Base-by-base conservation (phyloP, 2,888 invertebrate species). In the Drosophila kuntzei region DNA sequence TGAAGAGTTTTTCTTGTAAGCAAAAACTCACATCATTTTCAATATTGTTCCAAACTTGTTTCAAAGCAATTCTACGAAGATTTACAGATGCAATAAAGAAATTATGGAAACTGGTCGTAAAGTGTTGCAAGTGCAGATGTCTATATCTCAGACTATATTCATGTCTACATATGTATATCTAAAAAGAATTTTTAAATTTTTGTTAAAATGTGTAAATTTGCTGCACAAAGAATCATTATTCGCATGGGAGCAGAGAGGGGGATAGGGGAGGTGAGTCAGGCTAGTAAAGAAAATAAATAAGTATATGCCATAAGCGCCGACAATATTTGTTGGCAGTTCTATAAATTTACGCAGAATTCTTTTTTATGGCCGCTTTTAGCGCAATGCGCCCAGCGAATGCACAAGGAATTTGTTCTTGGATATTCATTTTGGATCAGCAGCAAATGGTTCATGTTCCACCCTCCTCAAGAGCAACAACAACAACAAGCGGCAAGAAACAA, bases 381-480 rank as follows among this genome's bases (percentile, higher is more conserved):
- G 51, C 36, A 27, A 12, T 60, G 50, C 43, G 50, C 46, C 46
- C 36, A 43, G 27, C 54, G 41, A 49, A 49, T 36, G 63, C 44
- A 39, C 34, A 49, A 61, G 41, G 64, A 71, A 76, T 76, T 29
- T 54, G 32, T 76, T 39, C 50, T 76, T 49, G 55, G 41, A 39
- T 55, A 27, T 57, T 51, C 39, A 43, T 63, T 68, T 47, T 50
- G 54, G 47, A 67, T 58, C 58, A 59, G 55, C 49, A 36, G 54
- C 77, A 57, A 68, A 65, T 71, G 66, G 62, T 75, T 43, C 50
- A 22, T 65, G 51, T 59, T 41, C 64, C 70, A 25, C 54, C 72
- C 65, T 44, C 27, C 20, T 7, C 16, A 27, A 20, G 37, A 41
- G 25, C n/a, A 39, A 11, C 36, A 63, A 47, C 36, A 63, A 47